Evolutionary conservation across 2,113 vertebrate genomes (phyloP).

Genomic region (Oenanthe melanoleuca): DNA sequence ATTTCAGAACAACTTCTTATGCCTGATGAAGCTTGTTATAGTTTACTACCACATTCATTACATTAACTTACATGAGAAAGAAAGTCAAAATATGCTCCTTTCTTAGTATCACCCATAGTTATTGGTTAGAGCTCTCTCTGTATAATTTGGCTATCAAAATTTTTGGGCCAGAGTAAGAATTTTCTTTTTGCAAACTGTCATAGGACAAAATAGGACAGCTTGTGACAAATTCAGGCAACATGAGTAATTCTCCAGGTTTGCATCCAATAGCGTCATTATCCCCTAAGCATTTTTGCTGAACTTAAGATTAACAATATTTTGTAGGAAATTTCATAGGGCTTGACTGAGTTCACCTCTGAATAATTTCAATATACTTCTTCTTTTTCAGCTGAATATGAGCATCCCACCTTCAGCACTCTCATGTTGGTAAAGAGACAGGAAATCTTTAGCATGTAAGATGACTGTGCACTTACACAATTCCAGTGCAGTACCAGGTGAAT

Average conservation of each 20-base stretch:
- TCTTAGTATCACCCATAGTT: not conserved
- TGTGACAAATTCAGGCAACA: not conserved
- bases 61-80: not conserved
- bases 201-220: not conserved
- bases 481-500: conserved; percentile 29
- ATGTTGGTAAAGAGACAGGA: not conserved
- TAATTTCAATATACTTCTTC: not conserved
- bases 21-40: not conserved
- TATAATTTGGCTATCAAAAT: not conserved
- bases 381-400: not conserved
- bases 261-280: not conserved
- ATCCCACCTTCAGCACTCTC: not conserved
- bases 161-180: not conserved
- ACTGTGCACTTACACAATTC: conserved; percentile 7
- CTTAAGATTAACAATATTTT: not conserved
- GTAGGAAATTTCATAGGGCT: not conserved
- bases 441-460: not conserved
- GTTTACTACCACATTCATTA: not conserved
- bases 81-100: not conserved
- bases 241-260: not conserved
- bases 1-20: not conserved
- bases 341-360: not conserved
- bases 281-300: not conserved
- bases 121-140: not conserved
- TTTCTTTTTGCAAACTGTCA: not conserved